Conservation (phyloP, 2,113 vertebrate species). For the Tupaia tana region DNA sequence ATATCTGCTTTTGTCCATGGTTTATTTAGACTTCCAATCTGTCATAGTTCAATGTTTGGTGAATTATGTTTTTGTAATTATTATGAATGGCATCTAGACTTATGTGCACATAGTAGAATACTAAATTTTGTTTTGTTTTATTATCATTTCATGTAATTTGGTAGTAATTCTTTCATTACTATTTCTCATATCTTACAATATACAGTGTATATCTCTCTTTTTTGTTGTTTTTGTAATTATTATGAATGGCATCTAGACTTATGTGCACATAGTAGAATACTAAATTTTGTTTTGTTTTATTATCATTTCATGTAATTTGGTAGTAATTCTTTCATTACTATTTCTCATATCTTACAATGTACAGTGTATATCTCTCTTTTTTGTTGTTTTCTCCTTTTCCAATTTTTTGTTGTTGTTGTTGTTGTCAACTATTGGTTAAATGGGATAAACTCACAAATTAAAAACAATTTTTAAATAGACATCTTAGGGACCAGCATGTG, state of each 20-base stretch:
- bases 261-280: neutral
- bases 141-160: neutral
- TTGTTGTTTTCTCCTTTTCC: neutral
- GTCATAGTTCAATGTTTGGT: neutral
- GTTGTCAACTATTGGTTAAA: neutral
- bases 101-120: neutral
- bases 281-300: neutral
- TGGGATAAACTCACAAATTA: too few relatives aligned
- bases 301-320: neutral
- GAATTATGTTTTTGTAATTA: slow-evolving; percentile 26
- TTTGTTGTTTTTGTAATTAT: slow-evolving; percentile 2
- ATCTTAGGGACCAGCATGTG: neutral
- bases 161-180: neutral
- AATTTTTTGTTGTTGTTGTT: neutral
- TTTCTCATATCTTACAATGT: neutral
- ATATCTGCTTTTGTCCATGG: neutral
- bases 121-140: neutral
- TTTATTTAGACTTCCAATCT: neutral
- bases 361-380: neutral
- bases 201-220: neutral
- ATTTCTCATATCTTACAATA: neutral
- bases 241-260: neutral
- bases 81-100: neutral
- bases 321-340: neutral
- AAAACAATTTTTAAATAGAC: neutral